These are phyloP conservation scores for Lordiphosa mommai DNA, from an alignment of 1,140 invertebrate species.

Conservation along the genomic window DNA sequence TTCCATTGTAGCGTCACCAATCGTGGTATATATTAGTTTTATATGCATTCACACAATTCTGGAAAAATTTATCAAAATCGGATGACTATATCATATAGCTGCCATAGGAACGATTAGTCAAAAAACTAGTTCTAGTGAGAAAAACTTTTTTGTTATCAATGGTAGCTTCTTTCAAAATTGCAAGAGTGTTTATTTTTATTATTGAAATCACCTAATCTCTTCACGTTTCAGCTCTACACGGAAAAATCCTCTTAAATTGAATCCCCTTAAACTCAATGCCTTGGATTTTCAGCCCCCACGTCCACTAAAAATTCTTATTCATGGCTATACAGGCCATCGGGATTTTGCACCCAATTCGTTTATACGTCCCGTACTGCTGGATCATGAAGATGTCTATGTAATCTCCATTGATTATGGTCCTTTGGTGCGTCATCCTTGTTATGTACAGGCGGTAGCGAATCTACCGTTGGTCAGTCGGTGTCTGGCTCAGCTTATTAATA, in stretches of 20 bases:
- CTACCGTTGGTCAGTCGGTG: conserved; percentile 82
- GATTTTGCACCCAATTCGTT: conserved; percentile 82
- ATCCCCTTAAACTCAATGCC: conserved; percentile 73
- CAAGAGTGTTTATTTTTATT: no score
- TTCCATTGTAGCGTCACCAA: no score
- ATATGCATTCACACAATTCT: no score
- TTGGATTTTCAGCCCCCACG: conserved; percentile 80
- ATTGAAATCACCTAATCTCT: no score
- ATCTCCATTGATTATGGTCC: conserved; percentile 83
- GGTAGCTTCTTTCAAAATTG: no score
- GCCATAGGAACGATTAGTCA: no score
- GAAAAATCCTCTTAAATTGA: conserved; percentile 79
- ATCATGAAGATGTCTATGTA: conserved; percentile 82
- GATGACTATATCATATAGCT: no score
- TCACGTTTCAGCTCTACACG: conserved; percentile 70
- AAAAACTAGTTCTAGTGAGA: no score
- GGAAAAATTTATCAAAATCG: no score
- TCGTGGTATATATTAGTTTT: no score
- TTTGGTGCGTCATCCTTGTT: conserved; percentile 82
- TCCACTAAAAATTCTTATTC: conserved; percentile 83
- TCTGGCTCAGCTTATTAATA: conserved; percentile 83
- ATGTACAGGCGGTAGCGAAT: conserved; percentile 82
- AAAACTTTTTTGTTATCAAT: no score
- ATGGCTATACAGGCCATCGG: conserved; percentile 84
- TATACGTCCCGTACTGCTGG: conserved; percentile 81